Evolutionary conservation across 2,888 invertebrate genomes (phyloP), one percentile per base, ranked within the genome.

Genomic region (Idaea aversata): DNA sequence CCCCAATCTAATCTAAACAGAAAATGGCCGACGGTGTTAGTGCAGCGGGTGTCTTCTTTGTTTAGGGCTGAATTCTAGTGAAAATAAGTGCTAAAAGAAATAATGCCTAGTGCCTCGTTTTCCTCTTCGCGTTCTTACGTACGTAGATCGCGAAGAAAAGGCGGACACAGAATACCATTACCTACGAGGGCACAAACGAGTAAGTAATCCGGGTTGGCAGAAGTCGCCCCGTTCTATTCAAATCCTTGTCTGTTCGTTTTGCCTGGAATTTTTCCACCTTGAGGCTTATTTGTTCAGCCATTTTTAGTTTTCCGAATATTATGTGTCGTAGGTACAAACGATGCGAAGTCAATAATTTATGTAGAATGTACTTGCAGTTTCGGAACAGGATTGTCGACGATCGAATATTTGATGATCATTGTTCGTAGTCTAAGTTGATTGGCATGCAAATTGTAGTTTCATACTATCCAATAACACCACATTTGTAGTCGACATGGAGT

Each of bases 101-200:
- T 95, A 94, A 97, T 98, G 98, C 98, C 97, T 95, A 97, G 97
- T 95, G 97, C 97, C 94, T 97, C 97, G 91, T 97, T 97, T 94
- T 97, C 97, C 89, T 97, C 97, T 93, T 97, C 97, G 93, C 96
- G 97, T 94, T 97, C 97, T 93, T 97, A 97, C 94, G 96, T 97
- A 86, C 95, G 97, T 93, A 96, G 97, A 94, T 97, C 97, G 90
- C 95, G 97, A 89, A 96, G 97, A 94, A 97, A 97, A 96, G 97
- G 96, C 89, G 96, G 96, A 83, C 97, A 97, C 93, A 95, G 97
- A 88, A 97, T 96, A 89, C 96, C 96, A 81, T 93, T 96, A 89
- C 96, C 96, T 86, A 96, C 96, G 83, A 95, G 96, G 93, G 96
- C 96, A 86, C 96, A 95, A 93, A 95, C 96, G 92, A 96, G 96